phyloP scores from a whole-genome alignment of 2,113 vertebrate genomes.

The Mastomys coucha region DNA sequence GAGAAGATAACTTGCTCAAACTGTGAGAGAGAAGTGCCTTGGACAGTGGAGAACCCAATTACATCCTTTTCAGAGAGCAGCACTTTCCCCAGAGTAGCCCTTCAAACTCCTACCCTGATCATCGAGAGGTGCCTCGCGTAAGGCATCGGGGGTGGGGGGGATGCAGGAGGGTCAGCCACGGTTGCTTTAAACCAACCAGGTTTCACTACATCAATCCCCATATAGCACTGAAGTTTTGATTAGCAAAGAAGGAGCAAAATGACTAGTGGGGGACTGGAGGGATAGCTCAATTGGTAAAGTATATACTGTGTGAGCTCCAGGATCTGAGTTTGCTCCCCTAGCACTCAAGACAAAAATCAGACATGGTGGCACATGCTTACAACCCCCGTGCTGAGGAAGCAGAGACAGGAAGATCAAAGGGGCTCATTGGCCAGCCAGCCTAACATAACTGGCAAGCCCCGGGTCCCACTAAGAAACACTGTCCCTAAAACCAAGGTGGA shows the following conservation, averaged over 20 bases:
- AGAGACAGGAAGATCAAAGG: neutral
- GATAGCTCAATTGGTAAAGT: too few relatives aligned
- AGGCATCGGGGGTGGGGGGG: neutral
- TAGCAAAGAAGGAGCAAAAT: neutral
- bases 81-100: neutral
- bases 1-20: neutral
- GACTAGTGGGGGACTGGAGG: neutral
- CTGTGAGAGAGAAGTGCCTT: neutral
- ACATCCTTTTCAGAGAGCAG: conserved; percentile 23
- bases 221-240: neutral
- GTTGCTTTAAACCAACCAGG: neutral
- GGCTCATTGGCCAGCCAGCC: neutral
- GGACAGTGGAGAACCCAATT: neutral
- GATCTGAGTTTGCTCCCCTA: neutral
- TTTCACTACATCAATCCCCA: neutral
- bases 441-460: neutral
- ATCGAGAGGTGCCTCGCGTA: too few relatives aligned
- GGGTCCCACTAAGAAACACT: neutral
- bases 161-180: rapidly evolving
- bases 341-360: neutral
- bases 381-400: neutral
- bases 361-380: neutral
- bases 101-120: neutral
- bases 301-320: neutral
- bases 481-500: neutral